Percentiles rank a stretch among this genome's conserved stretches.
Conservation (phyloP, 2,113 vertebrate species). For the Proteles cristata region DNA sequence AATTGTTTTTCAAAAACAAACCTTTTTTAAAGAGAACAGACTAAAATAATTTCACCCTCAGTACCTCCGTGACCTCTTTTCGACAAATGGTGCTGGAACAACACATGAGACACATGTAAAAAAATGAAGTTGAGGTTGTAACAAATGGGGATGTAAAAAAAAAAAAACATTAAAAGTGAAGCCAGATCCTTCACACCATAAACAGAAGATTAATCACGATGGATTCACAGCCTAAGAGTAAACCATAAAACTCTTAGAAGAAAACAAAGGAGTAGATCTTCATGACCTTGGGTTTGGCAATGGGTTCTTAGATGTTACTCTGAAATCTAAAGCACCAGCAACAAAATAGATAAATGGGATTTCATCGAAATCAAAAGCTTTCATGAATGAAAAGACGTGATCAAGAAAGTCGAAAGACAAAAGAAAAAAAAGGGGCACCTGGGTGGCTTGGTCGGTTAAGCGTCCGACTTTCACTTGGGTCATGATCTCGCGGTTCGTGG, state of each 20-base stretch:
- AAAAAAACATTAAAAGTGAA: neutral
- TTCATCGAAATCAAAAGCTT: neutral
- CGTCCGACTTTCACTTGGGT: too few species aligned
- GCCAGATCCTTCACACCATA: neutral
- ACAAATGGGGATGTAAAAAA: too few species aligned
- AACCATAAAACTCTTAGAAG: neutral
- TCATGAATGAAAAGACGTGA: neutral
- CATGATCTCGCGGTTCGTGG: too few species aligned
- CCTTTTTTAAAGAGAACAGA: neutral
- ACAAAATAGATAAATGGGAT: neutral
- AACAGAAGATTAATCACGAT: neutral
- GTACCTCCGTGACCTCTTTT: neutral
- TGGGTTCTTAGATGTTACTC: neutral
- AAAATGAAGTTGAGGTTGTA: neutral
- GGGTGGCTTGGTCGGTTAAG: too few species aligned
- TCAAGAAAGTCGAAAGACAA: conserved; percentile 41
- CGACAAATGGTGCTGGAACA: neutral
- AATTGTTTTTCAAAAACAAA: neutral
- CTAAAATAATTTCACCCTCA: neutral
- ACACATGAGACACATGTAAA: neutral
- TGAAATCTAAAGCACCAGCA: neutral
- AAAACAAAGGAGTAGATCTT: neutral
- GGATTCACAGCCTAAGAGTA: neutral
- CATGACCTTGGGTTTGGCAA: neutral
- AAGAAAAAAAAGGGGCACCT: too few species aligned